Percentiles rank a stretch among this genome's conserved stretches.
Conservation (phyloP, 37 sponge, comb jelly and placozoan genomes). For the Chondrosia reniformis region DNA sequence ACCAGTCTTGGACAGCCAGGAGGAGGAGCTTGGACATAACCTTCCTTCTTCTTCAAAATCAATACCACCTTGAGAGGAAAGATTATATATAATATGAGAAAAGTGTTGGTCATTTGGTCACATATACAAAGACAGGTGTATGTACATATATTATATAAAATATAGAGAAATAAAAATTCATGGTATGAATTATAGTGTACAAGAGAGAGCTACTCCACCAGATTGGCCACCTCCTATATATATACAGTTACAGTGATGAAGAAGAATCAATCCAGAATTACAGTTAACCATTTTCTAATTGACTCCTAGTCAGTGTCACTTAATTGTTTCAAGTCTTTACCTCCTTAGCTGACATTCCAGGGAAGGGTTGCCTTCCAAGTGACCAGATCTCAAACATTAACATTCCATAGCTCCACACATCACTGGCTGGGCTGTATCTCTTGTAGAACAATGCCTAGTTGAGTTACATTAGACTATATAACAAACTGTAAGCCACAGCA, state of each 20-base stretch:
- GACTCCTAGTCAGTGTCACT: no score
- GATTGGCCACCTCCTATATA: no score
- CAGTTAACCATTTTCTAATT: no score
- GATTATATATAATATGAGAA: not conserved
- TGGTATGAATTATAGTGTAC: no score
- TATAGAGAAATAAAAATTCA: not conserved
- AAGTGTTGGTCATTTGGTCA: not conserved
- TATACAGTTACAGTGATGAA: no score
- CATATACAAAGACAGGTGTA: not conserved
- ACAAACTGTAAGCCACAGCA: no score
- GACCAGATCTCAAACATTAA: slow-evolving; percentile 2
- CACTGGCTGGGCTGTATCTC: not conserved
- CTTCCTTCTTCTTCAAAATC: not conserved
- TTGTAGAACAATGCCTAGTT: not conserved
- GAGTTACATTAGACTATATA: no score
- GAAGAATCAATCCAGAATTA: no score
- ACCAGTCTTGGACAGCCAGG: slow-evolving; percentile 17
- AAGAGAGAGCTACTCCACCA: no score
- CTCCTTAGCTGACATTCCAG: not conserved
- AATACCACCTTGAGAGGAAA: not conserved
- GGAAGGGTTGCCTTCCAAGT: slow-evolving; percentile 14
- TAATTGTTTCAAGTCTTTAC: not conserved
- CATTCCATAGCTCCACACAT: slow-evolving; percentile 7
- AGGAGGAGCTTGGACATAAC: not conserved
- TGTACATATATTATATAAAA: not conserved